Conservation (phyloP, 2,113 vertebrate species). For the Isurus oxyrinchus region DNA sequence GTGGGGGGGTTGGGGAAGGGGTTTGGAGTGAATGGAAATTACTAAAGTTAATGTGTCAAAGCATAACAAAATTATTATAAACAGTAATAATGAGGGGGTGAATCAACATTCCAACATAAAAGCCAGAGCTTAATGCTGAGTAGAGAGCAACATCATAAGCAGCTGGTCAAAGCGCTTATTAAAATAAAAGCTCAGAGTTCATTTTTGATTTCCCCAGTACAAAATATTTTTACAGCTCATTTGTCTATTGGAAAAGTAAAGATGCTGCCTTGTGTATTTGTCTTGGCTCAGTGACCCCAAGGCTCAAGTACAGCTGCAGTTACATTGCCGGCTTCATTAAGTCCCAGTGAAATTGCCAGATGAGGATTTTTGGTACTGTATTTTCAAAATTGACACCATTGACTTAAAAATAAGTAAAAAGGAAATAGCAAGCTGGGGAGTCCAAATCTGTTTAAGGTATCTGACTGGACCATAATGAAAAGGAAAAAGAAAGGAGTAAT, state of each 20-base stretch:
- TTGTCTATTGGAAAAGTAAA: slow-evolving; percentile 10
- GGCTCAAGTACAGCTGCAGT: not conserved
- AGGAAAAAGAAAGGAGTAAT: not conserved
- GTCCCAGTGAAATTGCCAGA: not conserved
- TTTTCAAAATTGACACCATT: slow-evolving; percentile 4
- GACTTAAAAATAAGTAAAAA: not conserved
- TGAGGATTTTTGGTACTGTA: not conserved
- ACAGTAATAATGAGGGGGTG: not conserved
- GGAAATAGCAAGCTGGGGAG: not conserved
- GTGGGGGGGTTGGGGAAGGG: not conserved
- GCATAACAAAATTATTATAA: not conserved
- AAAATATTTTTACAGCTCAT: not conserved
- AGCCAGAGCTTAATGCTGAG: not conserved
- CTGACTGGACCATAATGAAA: not conserved
- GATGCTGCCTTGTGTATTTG: slow-evolving; percentile 20
- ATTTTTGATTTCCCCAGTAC: not conserved
- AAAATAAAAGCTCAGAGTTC: not conserved
- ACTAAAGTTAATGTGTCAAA: not conserved
- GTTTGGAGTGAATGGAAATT: not conserved
- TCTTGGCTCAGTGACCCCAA: not conserved
- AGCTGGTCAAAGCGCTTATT: not conserved
- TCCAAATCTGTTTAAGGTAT: not conserved
- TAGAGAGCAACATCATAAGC: not conserved
- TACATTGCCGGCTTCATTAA: not conserved
- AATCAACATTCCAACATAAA: not conserved